Evolutionary conservation across 2,888 invertebrate genomes (phyloP), one percentile per base, ranked within the genome.

Genomic region (Pollenia griseotomentosa): DNA sequence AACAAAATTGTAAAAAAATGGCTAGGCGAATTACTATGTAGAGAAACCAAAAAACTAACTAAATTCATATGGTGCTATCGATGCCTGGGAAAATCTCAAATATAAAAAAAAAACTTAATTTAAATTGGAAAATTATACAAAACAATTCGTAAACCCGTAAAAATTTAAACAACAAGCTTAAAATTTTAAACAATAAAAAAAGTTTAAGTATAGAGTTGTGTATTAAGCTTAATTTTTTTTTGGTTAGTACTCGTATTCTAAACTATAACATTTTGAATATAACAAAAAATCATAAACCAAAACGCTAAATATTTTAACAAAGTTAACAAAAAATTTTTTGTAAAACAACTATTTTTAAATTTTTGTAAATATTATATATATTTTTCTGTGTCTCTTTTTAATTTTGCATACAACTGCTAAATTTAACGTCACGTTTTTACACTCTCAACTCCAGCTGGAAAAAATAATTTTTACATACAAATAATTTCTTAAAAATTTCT

Each of bases 61-160:
- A 68, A 70, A 84, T 66, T 70, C 86, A 87, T 85, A 83, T 63
- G 75, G 71, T 68, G 46, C 74, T 77, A 86, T 85, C 88, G 89
- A 90, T 90, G 92, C 92, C 91, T 92, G 92, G 91, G 92, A 92
- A 92, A 92, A 89, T 88, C 85, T 68, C 74, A 83, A 61, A 63
- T 14, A 77, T 14, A 77, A 77, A 83, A 70, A 33, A 70, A 79
- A 73, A 87, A 89, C 86, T 90, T 92, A 91, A 92, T 92, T 92
- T 92, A 91, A 91, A 92, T 92, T 92, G 92, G 91, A 91, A 92
- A 92, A 92, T 92, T 92, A 92, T 92, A 92, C 91, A 90, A 91
- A 92, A 92, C 90, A 91, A 92, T 92, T 91, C 89, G 90, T 90
- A 90, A 90, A 89, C 89, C 80, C 10, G 70, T 86, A 81, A 71